Percentiles rank a stretch among this genome's conserved stretches.
phyloP scores from a whole-genome alignment of 2,797 vertebrate species.

The Lepilemur septentrionalis region DNA sequence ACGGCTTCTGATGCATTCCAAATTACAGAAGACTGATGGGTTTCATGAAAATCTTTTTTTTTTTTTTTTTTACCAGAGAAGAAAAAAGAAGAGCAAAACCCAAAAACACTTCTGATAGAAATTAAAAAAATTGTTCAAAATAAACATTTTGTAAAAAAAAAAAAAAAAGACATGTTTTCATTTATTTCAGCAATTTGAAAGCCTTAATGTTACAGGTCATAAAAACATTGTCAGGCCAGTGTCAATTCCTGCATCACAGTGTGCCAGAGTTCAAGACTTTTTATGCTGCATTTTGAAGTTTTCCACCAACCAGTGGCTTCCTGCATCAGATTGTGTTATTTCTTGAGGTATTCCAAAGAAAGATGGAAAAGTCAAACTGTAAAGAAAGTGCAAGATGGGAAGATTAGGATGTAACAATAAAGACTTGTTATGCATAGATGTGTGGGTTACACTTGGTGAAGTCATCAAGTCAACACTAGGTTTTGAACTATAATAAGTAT shows the following conservation, averaged over 20 bases:
- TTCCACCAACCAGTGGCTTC: neutral
- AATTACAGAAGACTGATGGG: slow-evolving; percentile 46
- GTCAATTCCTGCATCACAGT: neutral
- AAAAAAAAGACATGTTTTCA: neutral
- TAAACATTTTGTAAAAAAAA: neutral
- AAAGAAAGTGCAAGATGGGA: neutral
- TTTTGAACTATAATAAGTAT: neutral
- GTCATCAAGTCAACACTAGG: neutral
- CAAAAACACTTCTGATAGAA: neutral
- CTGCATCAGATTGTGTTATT: neutral
- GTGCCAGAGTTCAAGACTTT: neutral
- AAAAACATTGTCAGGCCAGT: neutral
- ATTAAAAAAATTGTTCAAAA: slow-evolving; percentile 45
- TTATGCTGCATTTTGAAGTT: neutral
- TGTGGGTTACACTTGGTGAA: neutral
- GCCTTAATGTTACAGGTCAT: neutral
- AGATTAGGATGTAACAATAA: neutral
- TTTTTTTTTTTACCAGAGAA: neutral
- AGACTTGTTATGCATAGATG: neutral
- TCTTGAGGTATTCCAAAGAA: neutral
- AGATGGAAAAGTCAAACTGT: neutral
- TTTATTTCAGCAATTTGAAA: neutral
- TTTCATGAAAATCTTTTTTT: slow-evolving; percentile 35
- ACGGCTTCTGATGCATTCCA: neutral
- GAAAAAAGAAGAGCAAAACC: neutral